A percentile compares a stretch with the other conserved stretches of the same genome.
phyloP scores from a whole-genome alignment of 1,140 invertebrate species.

The Nixonia krombeini region DNA sequence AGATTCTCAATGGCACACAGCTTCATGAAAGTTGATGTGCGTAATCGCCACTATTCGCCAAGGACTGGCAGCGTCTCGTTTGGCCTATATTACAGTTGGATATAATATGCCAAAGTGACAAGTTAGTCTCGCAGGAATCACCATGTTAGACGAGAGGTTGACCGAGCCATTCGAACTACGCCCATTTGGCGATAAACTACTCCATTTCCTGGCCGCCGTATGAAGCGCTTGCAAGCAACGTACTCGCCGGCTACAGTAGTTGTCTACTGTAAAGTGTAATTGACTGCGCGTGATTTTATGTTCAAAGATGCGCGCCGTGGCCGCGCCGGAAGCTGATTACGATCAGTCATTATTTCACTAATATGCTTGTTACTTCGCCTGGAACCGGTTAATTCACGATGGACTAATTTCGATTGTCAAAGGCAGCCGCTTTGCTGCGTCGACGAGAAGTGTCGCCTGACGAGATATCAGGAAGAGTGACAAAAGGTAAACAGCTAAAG shows the following conservation, averaged over 20 bases:
- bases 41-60: slow-evolving; percentile 19
- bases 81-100: slow-evolving; percentile 9
- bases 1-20: slow-evolving; percentile 2
- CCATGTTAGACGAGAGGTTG: slow-evolving; percentile 17
- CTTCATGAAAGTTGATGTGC: slow-evolving; percentile 8
- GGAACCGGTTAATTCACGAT: too few species aligned
- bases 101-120: slow-evolving; percentile 31
- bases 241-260: slow-evolving; percentile 11
- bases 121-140: slow-evolving; percentile 27
- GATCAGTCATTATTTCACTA: too few species aligned
- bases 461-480: too few species aligned
- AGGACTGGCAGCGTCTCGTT: slow-evolving; percentile 11
- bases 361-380: too few species aligned
- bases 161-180: slow-evolving; percentile 28
- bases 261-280: slow-evolving; percentile 22
- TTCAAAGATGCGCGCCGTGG: slow-evolving; percentile 10
- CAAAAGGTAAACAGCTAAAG: too few species aligned
- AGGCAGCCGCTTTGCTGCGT: too few species aligned
- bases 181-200: slow-evolving; percentile 29
- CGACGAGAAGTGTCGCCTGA: too few species aligned
- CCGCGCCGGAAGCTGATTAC: too few species aligned
- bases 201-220: slow-evolving; percentile 13
- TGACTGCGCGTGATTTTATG: slow-evolving; percentile 11
- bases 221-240: slow-evolving; percentile 1
- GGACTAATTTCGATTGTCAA: too few species aligned